phyloP scores from a whole-genome alignment of 2,888 invertebrate genomes.

The Apamea anceps region DNA sequence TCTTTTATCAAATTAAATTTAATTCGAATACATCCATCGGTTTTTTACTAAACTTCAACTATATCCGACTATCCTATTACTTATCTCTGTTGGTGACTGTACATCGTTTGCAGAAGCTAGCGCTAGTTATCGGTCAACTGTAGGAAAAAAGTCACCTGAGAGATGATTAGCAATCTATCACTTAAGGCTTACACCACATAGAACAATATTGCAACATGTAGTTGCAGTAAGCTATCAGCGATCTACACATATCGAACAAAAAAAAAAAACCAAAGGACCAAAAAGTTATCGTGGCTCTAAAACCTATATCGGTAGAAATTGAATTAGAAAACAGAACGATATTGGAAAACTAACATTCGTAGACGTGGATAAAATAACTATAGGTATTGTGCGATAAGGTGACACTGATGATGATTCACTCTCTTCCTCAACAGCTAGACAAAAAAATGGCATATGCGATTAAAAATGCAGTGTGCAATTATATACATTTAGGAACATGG shows the following conservation, averaged over 20 bases:
- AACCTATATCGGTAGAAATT: background rate
- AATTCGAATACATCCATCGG: no score
- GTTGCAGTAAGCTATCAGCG: background rate
- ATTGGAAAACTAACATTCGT: background rate
- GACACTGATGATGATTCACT: background rate
- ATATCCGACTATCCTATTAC: no score
- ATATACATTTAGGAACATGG: background rate
- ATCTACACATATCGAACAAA: background rate
- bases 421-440: background rate
- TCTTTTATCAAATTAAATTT: no score
- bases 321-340: conserved; percentile 2
- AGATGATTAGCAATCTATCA: conserved; percentile 61
- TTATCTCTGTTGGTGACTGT: no score
- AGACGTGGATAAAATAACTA: background rate
- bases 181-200: conserved; percentile 49
- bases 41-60: no score
- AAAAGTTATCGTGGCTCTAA: background rate
- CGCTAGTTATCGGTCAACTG: conserved; percentile 52
- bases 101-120: conserved; percentile 32
- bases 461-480: background rate
- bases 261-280: background rate
- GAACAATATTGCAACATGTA: conserved; percentile 44
- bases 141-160: conserved; percentile 54
- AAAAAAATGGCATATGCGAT: background rate
- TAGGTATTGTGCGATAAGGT: conserved; percentile 8